Conservation (phyloP, 2,113 vertebrate genomes). For the Poeciliopsis turrubarensis region DNA sequence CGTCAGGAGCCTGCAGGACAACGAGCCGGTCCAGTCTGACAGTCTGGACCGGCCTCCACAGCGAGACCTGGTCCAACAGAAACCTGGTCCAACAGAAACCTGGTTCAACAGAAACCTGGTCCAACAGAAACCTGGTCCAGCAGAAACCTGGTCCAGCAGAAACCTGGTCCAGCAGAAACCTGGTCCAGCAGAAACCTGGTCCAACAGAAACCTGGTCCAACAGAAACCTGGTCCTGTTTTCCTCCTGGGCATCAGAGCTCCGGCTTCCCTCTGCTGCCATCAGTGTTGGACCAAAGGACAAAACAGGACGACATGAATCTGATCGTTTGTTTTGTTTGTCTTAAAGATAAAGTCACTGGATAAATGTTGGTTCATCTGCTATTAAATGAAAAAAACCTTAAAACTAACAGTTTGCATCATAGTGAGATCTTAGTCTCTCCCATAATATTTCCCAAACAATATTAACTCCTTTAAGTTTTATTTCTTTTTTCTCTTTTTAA, state of each 20-base stretch:
- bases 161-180: no score
- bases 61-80: neutral
- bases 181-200: no score
- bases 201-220: neutral
- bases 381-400: no score
- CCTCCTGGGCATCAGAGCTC: neutral
- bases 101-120: neutral
- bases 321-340: neutral
- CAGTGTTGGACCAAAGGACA: no score
- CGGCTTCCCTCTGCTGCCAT: no score
- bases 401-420: no score
- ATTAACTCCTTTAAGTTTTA: no score
- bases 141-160: constrained; percentile 1
- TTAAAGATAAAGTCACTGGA: neutral
- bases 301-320: neutral
- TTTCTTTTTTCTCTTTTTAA: no score
- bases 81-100: neutral
- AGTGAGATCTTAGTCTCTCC: no score
- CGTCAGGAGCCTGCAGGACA: neutral
- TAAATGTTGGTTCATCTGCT: no score
- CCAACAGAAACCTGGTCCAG: neutral
- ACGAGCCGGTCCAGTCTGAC: neutral
- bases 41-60: neutral
- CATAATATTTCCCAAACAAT: no score
- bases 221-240: neutral